Percentiles rank a stretch among this genome's conserved stretches.
These are phyloP conservation scores for Cancer borealis DNA, from an alignment of 2,888 invertebrate genomes.

Conservation along the genomic window DNA sequence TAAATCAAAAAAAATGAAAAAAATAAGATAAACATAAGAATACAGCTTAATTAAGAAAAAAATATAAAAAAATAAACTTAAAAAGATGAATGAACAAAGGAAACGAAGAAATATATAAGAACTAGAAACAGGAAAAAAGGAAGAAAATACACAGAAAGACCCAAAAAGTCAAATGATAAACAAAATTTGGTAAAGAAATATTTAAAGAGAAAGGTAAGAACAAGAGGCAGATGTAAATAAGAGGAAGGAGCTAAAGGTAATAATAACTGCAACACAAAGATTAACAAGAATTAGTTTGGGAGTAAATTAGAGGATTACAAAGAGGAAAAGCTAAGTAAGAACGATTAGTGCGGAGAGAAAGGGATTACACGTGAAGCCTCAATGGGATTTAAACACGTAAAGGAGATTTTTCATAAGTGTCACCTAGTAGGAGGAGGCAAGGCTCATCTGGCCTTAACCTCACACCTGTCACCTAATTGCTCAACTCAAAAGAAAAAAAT, in stretches of 20 bases:
- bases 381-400: neutral
- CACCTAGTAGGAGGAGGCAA: too few species aligned
- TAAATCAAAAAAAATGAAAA: too few species aligned
- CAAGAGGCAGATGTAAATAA: neutral
- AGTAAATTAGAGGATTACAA: neutral
- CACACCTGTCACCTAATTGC: too few species aligned
- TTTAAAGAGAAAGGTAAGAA: too few species aligned
- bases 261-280: neutral
- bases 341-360: neutral
- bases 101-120: neutral
- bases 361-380: slow-evolving; percentile 2
- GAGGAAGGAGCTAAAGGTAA: neutral
- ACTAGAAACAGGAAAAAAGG: neutral
- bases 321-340: neutral
- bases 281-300: neutral
- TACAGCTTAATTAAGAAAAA: neutral
- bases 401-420: too few species aligned
- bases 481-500: too few species aligned
- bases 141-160: neutral
- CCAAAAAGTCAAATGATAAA: too few species aligned
- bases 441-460: too few species aligned
- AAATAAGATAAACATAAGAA: too few species aligned
- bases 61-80: neutral
- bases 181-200: too few species aligned
- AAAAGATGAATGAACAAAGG: neutral